Base-by-base conservation (phyloP, 2,113 vertebrate genomes). In the Hyperopisus bebe region DNA sequence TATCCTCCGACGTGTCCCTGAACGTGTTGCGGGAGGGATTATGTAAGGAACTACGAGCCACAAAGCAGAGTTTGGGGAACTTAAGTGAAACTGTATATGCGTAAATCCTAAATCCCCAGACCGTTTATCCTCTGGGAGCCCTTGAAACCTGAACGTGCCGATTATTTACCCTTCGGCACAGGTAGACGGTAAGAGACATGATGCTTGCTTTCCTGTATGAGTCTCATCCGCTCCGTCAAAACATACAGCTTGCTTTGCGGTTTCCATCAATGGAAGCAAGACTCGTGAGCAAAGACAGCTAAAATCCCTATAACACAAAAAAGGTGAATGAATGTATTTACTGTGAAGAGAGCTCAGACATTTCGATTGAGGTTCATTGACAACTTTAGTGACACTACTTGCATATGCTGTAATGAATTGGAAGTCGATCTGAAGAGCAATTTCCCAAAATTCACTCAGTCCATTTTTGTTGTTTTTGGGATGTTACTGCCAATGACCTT, bases 101-200 rank as follows among this genome's bases (percentile, higher is more conserved):
- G 96, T 95, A 97, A 97, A 97, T 96, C 95, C 96, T 95, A 97
- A 97, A 97, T 96, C 95, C 96, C 95, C 90, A 90, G 93, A 21
- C 39, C 17, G 15, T 77, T 46, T 48, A 62, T 50, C 94, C 94
- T 96, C 96, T 96, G 95, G 96, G 95, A 95, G 90, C 95, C 95
- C 92, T 46, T n/a, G 47, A 90, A 92, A 96, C 96, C 95, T 95
- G 95, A 96, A 47, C 96, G 95, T 90, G 95, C 13, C 92, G 90
- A 92, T 91, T 95, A 95, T 97, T 97, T 97, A 96, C 94, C 70
- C 70, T 39, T 77, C 70, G 15, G 11, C 35, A 19, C 27, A 35
- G 70, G 35, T 77, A 77, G 5, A 74, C 31, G 1, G 70, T 31
- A 35, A 35, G 66, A 74, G 27, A 35, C 31, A 6, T 2, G 3